Evolutionary conservation across 2,888 invertebrate species (phyloP).

Genomic region (Miltochrista miniata): DNA sequence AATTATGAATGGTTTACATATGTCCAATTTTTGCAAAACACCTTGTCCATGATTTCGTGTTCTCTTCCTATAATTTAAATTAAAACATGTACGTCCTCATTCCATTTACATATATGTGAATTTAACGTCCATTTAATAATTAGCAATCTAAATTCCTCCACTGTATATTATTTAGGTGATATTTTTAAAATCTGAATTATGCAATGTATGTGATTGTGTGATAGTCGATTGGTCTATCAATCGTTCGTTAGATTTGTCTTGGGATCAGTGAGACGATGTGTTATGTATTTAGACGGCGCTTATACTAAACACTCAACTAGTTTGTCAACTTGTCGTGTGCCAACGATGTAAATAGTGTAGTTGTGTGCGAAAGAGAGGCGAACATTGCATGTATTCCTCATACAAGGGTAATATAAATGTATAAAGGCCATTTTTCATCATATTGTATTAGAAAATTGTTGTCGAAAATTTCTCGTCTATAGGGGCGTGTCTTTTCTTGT

Average conservation of each 20-base stretch:
- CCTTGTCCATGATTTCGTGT: not conserved
- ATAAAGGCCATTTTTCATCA: not conserved
- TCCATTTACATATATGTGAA: slow-evolving; percentile 43
- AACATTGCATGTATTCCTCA: not conserved
- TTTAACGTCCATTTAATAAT: slow-evolving; percentile 77
- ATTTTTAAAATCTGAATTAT: slow-evolving; percentile 54
- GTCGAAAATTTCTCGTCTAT: too few species aligned
- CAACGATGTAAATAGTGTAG: slow-evolving; percentile 17
- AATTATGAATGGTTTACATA: too few species aligned
- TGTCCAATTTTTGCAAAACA: too few species aligned
- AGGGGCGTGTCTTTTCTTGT: too few species aligned
- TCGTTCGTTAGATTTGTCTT: slow-evolving; percentile 13
- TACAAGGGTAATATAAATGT: not conserved
- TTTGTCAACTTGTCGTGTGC: slow-evolving; percentile 23
- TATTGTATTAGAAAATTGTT: not conserved
- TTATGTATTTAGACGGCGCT: slow-evolving; percentile 30
- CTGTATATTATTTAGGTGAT: slow-evolving; percentile 74
- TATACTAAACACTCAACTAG: slow-evolving; percentile 14
- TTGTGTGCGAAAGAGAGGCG: not conserved
- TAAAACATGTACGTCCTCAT: slow-evolving; percentile 31
- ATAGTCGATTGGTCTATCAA: slow-evolving; percentile 20
- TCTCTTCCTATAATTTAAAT: not conserved
- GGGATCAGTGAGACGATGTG: slow-evolving; percentile 54
- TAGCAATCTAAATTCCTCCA: slow-evolving; percentile 72
- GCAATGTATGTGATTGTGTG: slow-evolving; percentile 53